phyloP scores from a whole-genome alignment of 2,888 invertebrate genomes.

The Prosopocoilus inquinatus region DNA sequence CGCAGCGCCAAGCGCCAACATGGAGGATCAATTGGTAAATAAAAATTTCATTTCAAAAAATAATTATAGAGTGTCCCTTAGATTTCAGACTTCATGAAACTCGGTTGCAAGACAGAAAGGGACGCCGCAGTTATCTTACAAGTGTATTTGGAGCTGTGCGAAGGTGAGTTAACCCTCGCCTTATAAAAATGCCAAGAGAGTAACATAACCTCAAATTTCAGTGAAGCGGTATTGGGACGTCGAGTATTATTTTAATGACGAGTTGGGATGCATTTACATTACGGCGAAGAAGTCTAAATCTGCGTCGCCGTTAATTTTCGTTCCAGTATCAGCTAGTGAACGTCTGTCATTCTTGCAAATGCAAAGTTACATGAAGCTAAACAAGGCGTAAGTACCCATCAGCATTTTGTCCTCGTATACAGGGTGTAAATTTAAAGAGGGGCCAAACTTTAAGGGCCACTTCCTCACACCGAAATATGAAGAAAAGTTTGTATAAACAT shows the following conservation, averaged over 20 bases:
- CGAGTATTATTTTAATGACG: constrained; percentile 47
- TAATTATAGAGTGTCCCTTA: constrained; percentile 29
- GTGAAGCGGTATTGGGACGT: constrained; percentile 53
- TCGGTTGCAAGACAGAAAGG: constrained; percentile 50
- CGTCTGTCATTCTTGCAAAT: constrained; percentile 47
- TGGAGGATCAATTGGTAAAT: constrained; percentile 17
- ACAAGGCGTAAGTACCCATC: not conserved
- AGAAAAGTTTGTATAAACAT: no score
- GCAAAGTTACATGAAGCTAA: constrained; percentile 27
- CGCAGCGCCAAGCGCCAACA: constrained; percentile 5
- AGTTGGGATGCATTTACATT: constrained; percentile 48
- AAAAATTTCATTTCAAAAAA: constrained; percentile 38
- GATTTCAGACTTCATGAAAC: constrained; percentile 49
- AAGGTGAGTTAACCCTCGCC: constrained; percentile 47
- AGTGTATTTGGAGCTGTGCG: constrained; percentile 56
- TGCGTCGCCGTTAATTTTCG: constrained; percentile 43
- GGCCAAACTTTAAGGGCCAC: no score
- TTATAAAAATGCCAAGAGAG: no score
- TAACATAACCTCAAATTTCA: constrained; percentile 21
- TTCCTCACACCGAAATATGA: no score
- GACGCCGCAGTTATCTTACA: constrained; percentile 53
- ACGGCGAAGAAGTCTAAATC: constrained; percentile 47
- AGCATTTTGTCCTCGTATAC: not conserved
- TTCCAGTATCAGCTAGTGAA: constrained; percentile 49
- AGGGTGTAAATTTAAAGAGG: no score